Conservation (phyloP, 1,140 invertebrate genomes). For the Polypedilum pembai region DNA sequence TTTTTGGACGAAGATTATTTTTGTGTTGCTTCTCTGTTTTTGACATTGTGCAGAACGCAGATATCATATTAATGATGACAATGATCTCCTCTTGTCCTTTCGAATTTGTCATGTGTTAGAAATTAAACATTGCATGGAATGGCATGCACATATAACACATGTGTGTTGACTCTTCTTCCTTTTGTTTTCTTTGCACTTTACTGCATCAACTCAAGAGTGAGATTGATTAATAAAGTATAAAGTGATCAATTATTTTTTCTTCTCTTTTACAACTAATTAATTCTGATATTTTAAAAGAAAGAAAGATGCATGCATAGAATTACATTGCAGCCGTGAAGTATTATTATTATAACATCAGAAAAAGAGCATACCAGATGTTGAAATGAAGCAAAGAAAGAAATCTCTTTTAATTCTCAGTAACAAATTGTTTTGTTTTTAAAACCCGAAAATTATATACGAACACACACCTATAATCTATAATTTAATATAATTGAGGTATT, state of each 20-base stretch:
- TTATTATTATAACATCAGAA: neutral
- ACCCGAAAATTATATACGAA: neutral
- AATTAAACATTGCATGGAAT: neutral
- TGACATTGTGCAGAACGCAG: neutral
- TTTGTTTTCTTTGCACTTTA: neutral
- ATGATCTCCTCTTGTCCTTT: constrained; percentile 11
- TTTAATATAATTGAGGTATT: constrained; percentile 19
- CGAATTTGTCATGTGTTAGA: constrained; percentile 17
- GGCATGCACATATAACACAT: no score
- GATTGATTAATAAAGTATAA: constrained; percentile 1
- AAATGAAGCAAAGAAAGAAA: neutral
- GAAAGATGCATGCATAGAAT: no score
- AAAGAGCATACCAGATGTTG: constrained; percentile 4
- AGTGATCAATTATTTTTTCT: neutral
- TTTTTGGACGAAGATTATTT: neutral
- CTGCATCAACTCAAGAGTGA: neutral
- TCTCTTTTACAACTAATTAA: neutral
- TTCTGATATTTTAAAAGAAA: neutral
- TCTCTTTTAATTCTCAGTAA: neutral
- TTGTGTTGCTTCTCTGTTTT: constrained; percentile 2
- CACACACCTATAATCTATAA: constrained; percentile 13
- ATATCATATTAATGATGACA: constrained; percentile 14
- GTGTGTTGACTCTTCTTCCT: no score
- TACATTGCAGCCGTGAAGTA: no score
- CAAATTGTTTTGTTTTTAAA: constrained; percentile 19